phyloP scores from a whole-genome alignment of 2,113 vertebrate genomes.

The Orcinus orca region DNA sequence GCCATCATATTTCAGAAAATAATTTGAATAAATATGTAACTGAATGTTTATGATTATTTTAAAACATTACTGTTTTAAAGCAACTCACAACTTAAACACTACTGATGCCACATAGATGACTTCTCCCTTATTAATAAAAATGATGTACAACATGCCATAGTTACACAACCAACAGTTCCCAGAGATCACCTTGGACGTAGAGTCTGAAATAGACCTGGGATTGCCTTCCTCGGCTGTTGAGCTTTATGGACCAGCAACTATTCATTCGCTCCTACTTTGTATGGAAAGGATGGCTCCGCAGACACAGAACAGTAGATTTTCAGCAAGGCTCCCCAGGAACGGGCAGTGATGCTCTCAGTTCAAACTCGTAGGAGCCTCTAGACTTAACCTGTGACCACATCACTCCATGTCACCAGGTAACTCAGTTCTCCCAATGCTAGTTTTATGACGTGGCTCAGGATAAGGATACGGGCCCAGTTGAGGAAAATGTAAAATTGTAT shows the following conservation, averaged over 20 bases:
- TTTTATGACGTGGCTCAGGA: background rate
- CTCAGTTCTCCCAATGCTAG: background rate
- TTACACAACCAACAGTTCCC: constrained; percentile 56
- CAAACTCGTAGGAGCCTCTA: background rate
- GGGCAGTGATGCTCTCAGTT: constrained; percentile 15
- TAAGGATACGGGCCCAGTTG: background rate
- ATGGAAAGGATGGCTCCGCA: constrained; percentile 61
- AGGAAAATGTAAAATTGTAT: background rate
- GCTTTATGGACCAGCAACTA: constrained; percentile 67
- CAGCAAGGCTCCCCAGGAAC: constrained; percentile 9
- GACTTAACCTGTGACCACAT: background rate
- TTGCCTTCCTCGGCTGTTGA: constrained; percentile 51
- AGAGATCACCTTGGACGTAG: constrained; percentile 31
- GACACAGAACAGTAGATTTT: background rate
- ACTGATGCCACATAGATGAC: background rate
- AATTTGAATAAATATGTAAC: background rate
- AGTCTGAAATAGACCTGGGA: constrained; percentile 3
- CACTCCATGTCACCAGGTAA: background rate
- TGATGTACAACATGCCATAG: background rate
- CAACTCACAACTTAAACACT: background rate
- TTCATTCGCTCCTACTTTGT: constrained; percentile 58
- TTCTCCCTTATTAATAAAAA: constrained; percentile 70
- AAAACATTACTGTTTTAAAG: constrained; percentile 37
- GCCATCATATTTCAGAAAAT: background rate
- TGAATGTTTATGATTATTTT: background rate